Evolutionary conservation across 2,888 invertebrate genomes (phyloP), one percentile per base, ranked within the genome.

Genomic region (Drosophila acutilabella): DNA sequence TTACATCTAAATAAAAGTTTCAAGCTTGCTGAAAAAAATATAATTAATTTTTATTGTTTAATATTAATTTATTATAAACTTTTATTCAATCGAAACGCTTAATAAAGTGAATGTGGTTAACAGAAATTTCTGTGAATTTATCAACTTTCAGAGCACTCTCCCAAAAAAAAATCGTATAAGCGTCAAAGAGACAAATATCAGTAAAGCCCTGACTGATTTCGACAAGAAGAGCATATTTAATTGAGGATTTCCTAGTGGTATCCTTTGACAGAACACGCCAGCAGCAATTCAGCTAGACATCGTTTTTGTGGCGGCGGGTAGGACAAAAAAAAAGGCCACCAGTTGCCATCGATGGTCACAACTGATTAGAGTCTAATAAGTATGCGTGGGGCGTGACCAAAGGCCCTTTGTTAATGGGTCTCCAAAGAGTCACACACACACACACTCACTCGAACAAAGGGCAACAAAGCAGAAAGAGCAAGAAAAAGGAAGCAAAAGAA

Each of bases 341-440:
- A 87, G 81, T 82, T 86, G 87, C 81, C 87, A 56, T 74, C 65
- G 81, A 76, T 79, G 82, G 74, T 74, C 87, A 68, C 81, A 81
- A 79, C 82, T 87, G 87, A 82, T 82, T 84, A 84, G 77, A 84
- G 81, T 79, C 82, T 81, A 87, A 87, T 83, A 83, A 87, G 82
- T 87, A 87, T 83, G 85, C 82, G 80, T 76, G 70, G 80, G 76
- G 85, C 85, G 81, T 82, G 82, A 79, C 74, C 81, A 40, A 59
- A 51, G 58, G 67, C 53, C 73, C 64, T 64, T 73, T 80, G 83
- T 87, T 81, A 85, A 83, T 87, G 82, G 85, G 75, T 80, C 85
- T 77, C 81, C 68, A 65, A 87, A 81, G 87, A 69, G 64, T 44
- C 64, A 61, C 64, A 64, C 65, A 16, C 65, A 53, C 45, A 57